Conservation (phyloP, 2,797 vertebrate species). For the Amblyraja radiata region DNA sequence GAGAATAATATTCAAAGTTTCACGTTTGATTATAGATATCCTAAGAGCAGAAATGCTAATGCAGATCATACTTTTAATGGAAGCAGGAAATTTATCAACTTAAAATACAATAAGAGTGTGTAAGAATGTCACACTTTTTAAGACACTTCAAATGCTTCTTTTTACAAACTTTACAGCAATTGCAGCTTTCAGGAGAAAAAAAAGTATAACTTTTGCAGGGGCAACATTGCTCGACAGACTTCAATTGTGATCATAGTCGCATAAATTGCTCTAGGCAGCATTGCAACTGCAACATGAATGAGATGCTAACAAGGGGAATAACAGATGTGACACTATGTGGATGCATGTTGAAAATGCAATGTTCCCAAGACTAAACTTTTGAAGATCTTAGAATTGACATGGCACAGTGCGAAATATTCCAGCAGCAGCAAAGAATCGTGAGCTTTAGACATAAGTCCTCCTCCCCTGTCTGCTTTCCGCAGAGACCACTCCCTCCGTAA, state of each 20-base stretch:
- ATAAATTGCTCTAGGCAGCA: not conserved
- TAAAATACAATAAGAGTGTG: not conserved
- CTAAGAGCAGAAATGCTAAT: not conserved
- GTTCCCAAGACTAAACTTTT: not conserved
- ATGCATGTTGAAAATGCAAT: not conserved
- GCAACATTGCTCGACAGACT: not conserved
- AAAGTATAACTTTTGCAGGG: not conserved
- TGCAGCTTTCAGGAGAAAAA: not conserved
- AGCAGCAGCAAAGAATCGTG: too few species aligned
- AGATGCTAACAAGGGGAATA: not conserved
- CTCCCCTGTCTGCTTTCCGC: too few species aligned
- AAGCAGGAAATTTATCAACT: not conserved
- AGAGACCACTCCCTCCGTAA: too few species aligned
- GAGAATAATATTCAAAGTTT: not conserved
- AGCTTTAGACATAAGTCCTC: too few species aligned
- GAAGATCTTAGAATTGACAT: slow-evolving; percentile 14
- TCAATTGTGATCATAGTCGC: not conserved
- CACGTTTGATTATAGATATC: too few species aligned
- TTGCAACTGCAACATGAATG: not conserved
- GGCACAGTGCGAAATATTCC: not conserved
- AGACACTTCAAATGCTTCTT: not conserved
- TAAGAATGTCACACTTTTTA: not conserved
- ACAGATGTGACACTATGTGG: not conserved
- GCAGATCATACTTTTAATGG: not conserved
- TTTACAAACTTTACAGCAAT: not conserved